Base-by-base conservation (phyloP, 2,797 vertebrate genomes). In the Acrossocheilus fasciatus region DNA sequence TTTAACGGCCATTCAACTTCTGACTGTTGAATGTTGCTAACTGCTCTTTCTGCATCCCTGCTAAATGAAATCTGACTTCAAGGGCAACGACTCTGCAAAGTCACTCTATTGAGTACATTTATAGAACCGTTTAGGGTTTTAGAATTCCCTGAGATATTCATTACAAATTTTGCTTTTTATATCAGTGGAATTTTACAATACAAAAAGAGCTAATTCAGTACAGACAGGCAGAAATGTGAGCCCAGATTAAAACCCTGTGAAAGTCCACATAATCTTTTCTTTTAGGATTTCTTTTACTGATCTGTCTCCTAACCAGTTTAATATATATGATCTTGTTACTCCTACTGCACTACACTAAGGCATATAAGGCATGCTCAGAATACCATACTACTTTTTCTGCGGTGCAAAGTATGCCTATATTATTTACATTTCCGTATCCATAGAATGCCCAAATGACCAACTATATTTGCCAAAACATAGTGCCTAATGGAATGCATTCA, bases 1-100 rank as follows among this genome's bases (percentile, higher is more conserved):
- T 91, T 93, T 86, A 92, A 89, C 52, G 84, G 76, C 81, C 70
- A 41, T 92, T 91, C 89, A 88, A 83, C 73, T 85, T 68, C 86
- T 90, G 78, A 90, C 88, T 82, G 89, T 78, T 45, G 89, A 90
- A 89, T 34, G 69, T 41, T 87, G 76, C 26, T 52, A 79, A 88
- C 41, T 87, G 80, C 70, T 79, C 57, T 78, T 77, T 70, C 68
- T 69, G 23, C 54, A 84, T 69, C 64, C 30, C 26, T 74, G 70
- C 84, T 87, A 85, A 89, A 90, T 89, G n/a, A 90, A 89, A 90
- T 89, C 77, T 76, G 72, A 70, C 87, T 82, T 89, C 73, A 87
- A 89, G 88, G 80, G 43, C 82, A 84, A 81, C 73, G 87, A 86
- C 82, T 91, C 77, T 83, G 64, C 47, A 88, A 86, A 92, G 75